Evolutionary conservation across 2,888 invertebrate species (phyloP).

Genomic region (Calephelis perditalis): DNA sequence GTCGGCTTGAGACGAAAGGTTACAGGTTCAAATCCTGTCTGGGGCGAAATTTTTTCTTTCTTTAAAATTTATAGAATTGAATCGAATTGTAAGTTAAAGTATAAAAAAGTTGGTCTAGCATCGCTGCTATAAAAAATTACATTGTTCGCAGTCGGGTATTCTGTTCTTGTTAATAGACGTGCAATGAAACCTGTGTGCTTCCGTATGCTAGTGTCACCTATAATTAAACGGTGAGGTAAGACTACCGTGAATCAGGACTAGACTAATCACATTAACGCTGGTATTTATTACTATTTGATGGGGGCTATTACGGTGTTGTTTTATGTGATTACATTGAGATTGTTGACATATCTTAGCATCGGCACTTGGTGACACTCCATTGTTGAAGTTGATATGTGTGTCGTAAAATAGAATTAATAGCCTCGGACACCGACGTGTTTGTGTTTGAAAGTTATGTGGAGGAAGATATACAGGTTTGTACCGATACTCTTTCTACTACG

Average conservation of each 20-base stretch:
- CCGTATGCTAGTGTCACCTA: background rate
- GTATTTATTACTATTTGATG: background rate
- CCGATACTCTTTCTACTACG: background rate
- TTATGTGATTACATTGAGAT: background rate
- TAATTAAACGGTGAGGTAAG: slow-evolving; percentile 6
- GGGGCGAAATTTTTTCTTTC: too few relatives aligned
- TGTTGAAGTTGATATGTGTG: too few relatives aligned
- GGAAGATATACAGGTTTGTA: background rate
- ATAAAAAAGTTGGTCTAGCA: background rate
- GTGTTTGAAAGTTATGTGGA: background rate
- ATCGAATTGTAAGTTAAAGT: background rate
- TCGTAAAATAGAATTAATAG: too few relatives aligned
- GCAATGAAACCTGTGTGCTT: background rate
- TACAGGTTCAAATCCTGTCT: too few relatives aligned
- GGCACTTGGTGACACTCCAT: background rate
- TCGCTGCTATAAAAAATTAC: too few relatives aligned
- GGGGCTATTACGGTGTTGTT: background rate
- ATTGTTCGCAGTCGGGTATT: too few relatives aligned
- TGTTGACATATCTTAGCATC: background rate
- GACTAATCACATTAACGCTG: background rate
- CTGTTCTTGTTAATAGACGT: background rate
- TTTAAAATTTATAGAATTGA: too few relatives aligned
- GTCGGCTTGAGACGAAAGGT: too few relatives aligned
- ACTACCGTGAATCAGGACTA: background rate
- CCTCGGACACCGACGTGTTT: too few relatives aligned